These are phyloP conservation scores for Ceyx melanurus DNA, from an alignment of 2,113 vertebrate genomes.

Conservation along the genomic window DNA sequence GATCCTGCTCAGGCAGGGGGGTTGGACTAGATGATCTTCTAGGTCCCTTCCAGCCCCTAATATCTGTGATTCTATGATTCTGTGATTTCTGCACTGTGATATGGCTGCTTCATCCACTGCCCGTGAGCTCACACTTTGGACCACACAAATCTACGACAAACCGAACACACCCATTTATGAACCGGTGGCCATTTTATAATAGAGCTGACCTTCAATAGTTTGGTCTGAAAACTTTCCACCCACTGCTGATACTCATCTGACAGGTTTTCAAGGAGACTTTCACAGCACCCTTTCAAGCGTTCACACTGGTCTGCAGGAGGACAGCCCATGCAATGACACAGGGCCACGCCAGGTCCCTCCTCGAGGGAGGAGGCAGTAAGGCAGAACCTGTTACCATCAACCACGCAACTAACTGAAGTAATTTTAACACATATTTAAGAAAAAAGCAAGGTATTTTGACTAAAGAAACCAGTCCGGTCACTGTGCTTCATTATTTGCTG, in stretches of 20 bases:
- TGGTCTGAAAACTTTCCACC: neutral
- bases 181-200: neutral
- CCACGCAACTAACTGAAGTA: neutral
- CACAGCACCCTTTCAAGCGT: neutral
- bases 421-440: neutral
- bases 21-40: too few species aligned
- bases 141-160: neutral
- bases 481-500: neutral
- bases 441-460: neutral
- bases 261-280: neutral
- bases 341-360: neutral
- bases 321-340: neutral
- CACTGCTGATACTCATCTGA: neutral
- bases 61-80: too few species aligned
- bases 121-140: neutral
- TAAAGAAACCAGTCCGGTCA: neutral
- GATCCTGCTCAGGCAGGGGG: too few species aligned
- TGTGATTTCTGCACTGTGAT: neutral
- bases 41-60: too few species aligned
- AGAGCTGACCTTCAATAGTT: neutral
- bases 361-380: neutral
- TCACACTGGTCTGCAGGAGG: neutral
- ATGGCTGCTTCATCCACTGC: neutral
- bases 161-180: neutral
- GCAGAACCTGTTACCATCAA: neutral